A percentile compares a stretch with the other conserved stretches of the same genome.
Evolutionary conservation across 2,888 invertebrate genomes (phyloP).

Genomic region (Plagodis dolabraria): DNA sequence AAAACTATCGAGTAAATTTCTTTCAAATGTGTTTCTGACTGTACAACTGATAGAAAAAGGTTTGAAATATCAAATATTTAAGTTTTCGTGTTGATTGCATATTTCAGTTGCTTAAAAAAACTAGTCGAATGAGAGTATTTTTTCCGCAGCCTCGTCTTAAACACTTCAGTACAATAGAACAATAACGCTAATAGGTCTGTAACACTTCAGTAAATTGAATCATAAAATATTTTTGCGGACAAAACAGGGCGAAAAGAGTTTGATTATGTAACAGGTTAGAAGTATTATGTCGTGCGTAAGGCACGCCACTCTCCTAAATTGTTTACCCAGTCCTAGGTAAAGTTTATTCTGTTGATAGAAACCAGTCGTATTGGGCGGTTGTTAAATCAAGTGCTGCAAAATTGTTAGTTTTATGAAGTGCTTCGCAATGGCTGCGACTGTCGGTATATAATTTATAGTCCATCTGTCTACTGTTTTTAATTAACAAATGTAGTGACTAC

Average conservation of each 20-base stretch:
- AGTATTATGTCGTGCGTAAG: constrained; percentile 33
- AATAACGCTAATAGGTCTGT: constrained; percentile 8
- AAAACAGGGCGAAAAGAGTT: constrained; percentile 27
- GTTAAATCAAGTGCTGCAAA: constrained; percentile 27
- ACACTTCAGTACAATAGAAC: too few species aligned
- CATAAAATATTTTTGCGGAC: constrained; percentile 31
- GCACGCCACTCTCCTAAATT: constrained; percentile 45
- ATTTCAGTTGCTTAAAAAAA: too few species aligned
- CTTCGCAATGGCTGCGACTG: constrained; percentile 7
- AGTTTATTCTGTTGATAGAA: constrained; percentile 48
- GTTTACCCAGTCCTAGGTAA: constrained; percentile 46
- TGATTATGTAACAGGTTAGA: constrained; percentile 30
- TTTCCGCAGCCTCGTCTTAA: too few species aligned
- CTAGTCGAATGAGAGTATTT: too few species aligned
- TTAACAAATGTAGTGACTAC: too few species aligned
- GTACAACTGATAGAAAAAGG: too few species aligned
- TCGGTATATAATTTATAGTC: background rate
- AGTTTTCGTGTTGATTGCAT: too few species aligned
- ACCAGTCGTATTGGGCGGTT: constrained; percentile 27
- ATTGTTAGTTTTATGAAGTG: constrained; percentile 23
- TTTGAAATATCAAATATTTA: too few species aligned
- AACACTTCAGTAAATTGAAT: constrained; percentile 26
- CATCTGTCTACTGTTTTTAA: too few species aligned
- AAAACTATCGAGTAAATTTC: too few species aligned
- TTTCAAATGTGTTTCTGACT: too few species aligned